Evolutionary conservation across 2,113 vertebrate species (phyloP).

Genomic region (Diadophis punctatus): DNA sequence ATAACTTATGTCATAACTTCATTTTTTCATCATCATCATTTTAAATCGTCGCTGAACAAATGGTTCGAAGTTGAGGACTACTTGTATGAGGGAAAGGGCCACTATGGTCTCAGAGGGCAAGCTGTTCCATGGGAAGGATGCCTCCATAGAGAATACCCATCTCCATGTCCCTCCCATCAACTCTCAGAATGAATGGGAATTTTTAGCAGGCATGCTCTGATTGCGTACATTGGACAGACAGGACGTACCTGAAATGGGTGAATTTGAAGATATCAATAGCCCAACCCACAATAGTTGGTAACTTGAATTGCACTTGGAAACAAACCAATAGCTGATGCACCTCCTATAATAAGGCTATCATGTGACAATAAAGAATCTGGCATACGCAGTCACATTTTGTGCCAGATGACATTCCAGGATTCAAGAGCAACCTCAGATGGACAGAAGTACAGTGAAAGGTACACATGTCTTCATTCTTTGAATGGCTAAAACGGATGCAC

Average conservation of each 20-base stretch:
- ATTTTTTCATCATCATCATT: background rate
- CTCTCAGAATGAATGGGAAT: background rate
- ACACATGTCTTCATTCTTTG: background rate
- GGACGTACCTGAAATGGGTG: background rate
- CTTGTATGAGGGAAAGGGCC: background rate
- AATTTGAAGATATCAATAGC: background rate
- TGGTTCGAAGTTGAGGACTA: background rate
- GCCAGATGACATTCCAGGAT: background rate
- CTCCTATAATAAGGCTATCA: background rate
- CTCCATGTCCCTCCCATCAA: background rate
- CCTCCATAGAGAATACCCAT: background rate
- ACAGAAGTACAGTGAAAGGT: background rate
- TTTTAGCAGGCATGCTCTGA: background rate
- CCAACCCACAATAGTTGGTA: background rate
- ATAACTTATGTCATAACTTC: background rate
- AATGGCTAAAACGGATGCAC: background rate
- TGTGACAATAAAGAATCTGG: background rate
- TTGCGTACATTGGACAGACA: background rate
- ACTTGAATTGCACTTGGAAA: background rate
- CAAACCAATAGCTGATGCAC: background rate
- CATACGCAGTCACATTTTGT: background rate
- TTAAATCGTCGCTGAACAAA: background rate
- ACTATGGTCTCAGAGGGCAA: background rate
- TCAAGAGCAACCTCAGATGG: background rate
- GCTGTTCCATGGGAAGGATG: background rate